A percentile compares a stretch with the other conserved stretches of the same genome.
Evolutionary conservation across 2,797 vertebrate genomes (phyloP).

Genomic region (Dendrocincla tyrannina): DNA sequence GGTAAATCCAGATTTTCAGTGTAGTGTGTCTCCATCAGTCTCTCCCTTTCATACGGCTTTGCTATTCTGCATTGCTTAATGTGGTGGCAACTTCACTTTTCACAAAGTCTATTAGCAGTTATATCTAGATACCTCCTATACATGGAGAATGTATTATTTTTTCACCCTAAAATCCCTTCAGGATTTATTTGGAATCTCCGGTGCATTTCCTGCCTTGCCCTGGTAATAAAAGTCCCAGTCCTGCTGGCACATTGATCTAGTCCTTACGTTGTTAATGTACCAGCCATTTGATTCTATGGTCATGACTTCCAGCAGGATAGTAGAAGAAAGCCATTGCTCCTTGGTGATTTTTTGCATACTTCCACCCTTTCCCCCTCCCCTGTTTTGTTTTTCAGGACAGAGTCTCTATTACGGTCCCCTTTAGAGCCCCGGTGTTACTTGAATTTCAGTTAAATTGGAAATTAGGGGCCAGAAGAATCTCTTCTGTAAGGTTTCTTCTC

Average conservation of each 20-base stretch:
- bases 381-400: background rate
- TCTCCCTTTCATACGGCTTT: background rate
- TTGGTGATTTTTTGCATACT: background rate
- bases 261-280: background rate
- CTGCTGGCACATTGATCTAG: background rate
- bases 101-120: background rate
- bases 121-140: background rate
- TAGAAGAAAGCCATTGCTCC: background rate
- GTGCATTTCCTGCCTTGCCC: background rate
- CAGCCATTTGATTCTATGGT: background rate
- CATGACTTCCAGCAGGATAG: background rate
- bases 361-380: rapidly evolving
- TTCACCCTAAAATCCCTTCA: background rate
- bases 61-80: background rate
- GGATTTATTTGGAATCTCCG: background rate
- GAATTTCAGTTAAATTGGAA: background rate
- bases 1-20: background rate
- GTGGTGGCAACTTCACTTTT: background rate
- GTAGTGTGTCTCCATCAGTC: background rate
- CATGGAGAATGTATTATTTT: background rate
- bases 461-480: background rate
- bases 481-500: background rate
- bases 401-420: background rate
- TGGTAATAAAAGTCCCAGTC: background rate
- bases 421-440: background rate